Evolutionary conservation across 2,797 vertebrate genomes (phyloP), one percentile per base, ranked within the genome.

Genomic region (Aselliscus stoliczkanus): DNA sequence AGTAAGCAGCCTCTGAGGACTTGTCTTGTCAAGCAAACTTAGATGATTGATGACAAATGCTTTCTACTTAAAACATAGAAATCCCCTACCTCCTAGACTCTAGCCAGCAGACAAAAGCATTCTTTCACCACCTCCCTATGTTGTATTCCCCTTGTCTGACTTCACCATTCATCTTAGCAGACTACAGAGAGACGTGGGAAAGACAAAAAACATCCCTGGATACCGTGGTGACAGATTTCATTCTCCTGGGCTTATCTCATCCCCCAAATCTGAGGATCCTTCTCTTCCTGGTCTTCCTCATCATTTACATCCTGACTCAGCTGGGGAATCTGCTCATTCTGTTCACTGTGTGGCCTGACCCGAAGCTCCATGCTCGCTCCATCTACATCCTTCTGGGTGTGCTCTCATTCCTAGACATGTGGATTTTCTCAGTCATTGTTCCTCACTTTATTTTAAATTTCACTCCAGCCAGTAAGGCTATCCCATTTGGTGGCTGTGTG

Each of bases 401-500:
- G 31, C 97, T 98, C 72, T 98, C 97, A 0, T 95, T 97, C 83
- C 80, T 98, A 37, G 97, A 98, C 77, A 96, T 98, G 93, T 97
- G 96, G 88, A 96, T 97, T 70, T 98, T 97, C 37, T 95, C 97
- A 0, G 94, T 97, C 79, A 96, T 97, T 0, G 95, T 97, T 65
- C 98, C 97, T 5, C 91, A 80, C 20, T 21, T 56, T 56, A 56
- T 56, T 39, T 72, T 97, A 39, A 75, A 85, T 39, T 87, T 98
- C 15, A 92, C 97, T 77, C 18, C 80, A 4, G 6, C 79, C 23
- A 93, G 60, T n/a, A 95, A 79, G 11, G 88, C 50, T 29, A 96
- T 97, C 3, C 77, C 90, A 0, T 95, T 86, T 42, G 81, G 39
- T 12, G 95, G 91, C 15, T 98, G 97, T 39, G 80, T 96, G 12